Base-by-base conservation (phyloP, 2,888 invertebrate genomes). In the Papilio demoleus region DNA sequence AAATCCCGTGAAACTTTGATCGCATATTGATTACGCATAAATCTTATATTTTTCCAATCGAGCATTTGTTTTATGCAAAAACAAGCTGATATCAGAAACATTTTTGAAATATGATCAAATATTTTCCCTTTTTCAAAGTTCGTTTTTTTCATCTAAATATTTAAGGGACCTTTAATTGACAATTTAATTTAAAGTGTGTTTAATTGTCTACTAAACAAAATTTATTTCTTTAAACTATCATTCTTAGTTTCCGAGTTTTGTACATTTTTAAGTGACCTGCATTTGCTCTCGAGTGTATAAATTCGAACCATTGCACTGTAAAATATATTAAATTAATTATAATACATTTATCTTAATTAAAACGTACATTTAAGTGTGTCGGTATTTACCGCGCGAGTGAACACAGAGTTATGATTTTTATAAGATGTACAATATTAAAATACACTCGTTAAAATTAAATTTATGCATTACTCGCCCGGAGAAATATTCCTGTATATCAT, bases 1-100 rank as follows among this genome's bases (percentile, higher is more conserved):
- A 68, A 68, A 59, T 64, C 63, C 68, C 68, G 64, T 64, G 68
- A 58, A 64, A 47, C 68, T 36, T 47, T 64, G 31, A 63, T 38
- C 63, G 64, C 64, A 40, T 59, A 63, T 50, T 68, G 47, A 59
- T 38, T n/a, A 59, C n/a, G 38, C 58, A 68, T 40, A 60, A 50
- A 40, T 61, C 31, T 60, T n/a, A 38, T 22, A 24, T 60, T 60
- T 47, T 50, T 50, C 27, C 38, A 14, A n/a, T n/a, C 24, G n/a
- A 17, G 27, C 36, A 42, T 11, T 24, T 40, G 22, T 38, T 40
- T 40, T n/a, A 59, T 34, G 17, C 19, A 24, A n/a, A 24, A 24
- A 14, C 1, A 14, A 24, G 4, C 24, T 58, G 17, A 3, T 19
- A 12, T 2, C 31, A 0, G 31, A 12, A 31, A 27, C 31, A n/a